Conservation (phyloP, 2,888 invertebrate genomes). For the Cyrtodaria siliqua region DNA sequence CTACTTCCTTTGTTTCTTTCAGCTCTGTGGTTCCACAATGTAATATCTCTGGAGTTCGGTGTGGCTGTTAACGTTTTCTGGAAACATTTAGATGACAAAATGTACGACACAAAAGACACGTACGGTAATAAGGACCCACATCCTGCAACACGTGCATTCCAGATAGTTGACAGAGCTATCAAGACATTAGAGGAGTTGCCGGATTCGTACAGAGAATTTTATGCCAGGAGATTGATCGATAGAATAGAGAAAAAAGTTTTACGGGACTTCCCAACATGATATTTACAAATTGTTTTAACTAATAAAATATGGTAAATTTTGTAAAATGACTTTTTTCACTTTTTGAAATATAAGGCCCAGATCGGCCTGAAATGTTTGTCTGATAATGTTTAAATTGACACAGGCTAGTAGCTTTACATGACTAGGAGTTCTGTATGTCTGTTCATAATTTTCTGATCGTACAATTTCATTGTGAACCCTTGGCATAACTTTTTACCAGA, state of each 20-base stretch:
- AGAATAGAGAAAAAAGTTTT: constrained; percentile 79
- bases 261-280: constrained; percentile 35
- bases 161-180: constrained; percentile 86
- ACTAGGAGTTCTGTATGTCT: too few relatives aligned
- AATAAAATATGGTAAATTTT: too few relatives aligned
- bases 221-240: constrained; percentile 85
- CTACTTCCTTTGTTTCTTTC: too few relatives aligned
- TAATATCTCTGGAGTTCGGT: constrained; percentile 86
- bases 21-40: constrained; percentile 88
- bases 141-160: constrained; percentile 86
- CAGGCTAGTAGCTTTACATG: too few relatives aligned
- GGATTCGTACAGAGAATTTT: constrained; percentile 87
- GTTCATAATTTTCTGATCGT: too few relatives aligned
- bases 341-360: too few relatives aligned
- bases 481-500: too few relatives aligned
- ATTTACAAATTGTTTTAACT: too few relatives aligned
- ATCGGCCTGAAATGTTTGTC: too few relatives aligned
- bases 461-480: too few relatives aligned
- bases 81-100: constrained; percentile 84
- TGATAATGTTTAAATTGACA: too few relatives aligned
- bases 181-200: constrained; percentile 86
- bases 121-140: constrained; percentile 88
- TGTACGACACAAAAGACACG: constrained; percentile 87
- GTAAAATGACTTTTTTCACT: too few relatives aligned
- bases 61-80: constrained; percentile 88